Evolutionary conservation across 1,140 invertebrate genomes (phyloP).

Genomic region (Saccostrea glomerata): DNA sequence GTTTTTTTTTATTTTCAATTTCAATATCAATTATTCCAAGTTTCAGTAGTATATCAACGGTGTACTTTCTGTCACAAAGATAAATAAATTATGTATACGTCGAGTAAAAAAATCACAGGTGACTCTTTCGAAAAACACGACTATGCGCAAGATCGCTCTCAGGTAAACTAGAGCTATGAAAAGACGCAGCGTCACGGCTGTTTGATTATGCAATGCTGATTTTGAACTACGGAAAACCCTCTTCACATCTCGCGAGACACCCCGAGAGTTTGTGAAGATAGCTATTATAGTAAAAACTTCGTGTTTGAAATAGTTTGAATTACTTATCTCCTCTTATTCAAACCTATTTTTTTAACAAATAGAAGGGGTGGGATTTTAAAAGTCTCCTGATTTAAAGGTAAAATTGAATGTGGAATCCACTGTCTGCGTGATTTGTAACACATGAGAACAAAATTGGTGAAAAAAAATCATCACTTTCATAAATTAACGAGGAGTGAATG

Average conservation of each 20-base stretch:
- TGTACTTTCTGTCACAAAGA: neutral
- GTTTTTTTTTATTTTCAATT: neutral
- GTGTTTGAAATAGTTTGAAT: conserved; percentile 30
- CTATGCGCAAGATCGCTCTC: conserved; percentile 1
- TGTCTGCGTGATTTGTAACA: neutral
- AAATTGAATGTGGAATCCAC: conserved; percentile 7
- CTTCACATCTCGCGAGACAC: neutral
- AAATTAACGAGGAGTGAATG: neutral
- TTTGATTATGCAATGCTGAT: conserved; percentile 31
- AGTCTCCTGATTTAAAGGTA: conserved; percentile 9
- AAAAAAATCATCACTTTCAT: neutral
- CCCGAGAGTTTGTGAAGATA: neutral
- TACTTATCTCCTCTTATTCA: conserved; percentile 1
- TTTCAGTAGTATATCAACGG: neutral
- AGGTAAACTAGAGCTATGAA: conserved; percentile 14
- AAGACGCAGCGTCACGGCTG: conserved; percentile 29
- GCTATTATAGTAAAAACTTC: conserved; percentile 26
- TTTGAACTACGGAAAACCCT: conserved; percentile 26
- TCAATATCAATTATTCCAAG: neutral
- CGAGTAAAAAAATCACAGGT: neutral
- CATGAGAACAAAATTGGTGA: neutral
- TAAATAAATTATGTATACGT: conserved; percentile 4
- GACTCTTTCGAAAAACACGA: conserved; percentile 23
- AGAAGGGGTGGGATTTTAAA: conserved; percentile 11
- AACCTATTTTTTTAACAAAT: neutral